Evolutionary conservation across 1,140 invertebrate species (phyloP).

Genomic region (Phocides pigmalion): DNA sequence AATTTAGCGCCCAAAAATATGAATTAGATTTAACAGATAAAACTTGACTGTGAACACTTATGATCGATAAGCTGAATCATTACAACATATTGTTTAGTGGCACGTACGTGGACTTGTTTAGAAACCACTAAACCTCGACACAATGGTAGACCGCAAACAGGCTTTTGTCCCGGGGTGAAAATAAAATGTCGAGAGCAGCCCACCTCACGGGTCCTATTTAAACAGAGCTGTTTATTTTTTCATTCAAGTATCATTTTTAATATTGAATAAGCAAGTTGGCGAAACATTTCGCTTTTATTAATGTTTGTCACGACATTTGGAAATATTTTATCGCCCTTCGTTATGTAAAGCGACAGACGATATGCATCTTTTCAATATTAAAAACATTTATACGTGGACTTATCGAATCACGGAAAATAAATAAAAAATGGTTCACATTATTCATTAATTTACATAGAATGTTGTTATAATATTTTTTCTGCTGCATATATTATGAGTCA

Average conservation of each 20-base stretch:
- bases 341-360: slow-evolving; percentile 1
- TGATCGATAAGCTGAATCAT: slow-evolving; percentile 36
- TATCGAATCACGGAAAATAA: too few relatives aligned
- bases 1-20: too few relatives aligned
- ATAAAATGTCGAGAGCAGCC: slow-evolving; percentile 66
- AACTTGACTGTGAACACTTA: slow-evolving; percentile 4
- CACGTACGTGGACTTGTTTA: slow-evolving; percentile 64
- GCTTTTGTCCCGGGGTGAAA: slow-evolving; percentile 56
- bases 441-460: too few relatives aligned
- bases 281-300: slow-evolving; percentile 20
- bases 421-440: too few relatives aligned
- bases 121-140: slow-evolving; percentile 60
- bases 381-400: too few relatives aligned
- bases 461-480: too few relatives aligned
- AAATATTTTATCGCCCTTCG: slow-evolving; percentile 13
- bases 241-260: slow-evolving; percentile 35
- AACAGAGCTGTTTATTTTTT: slow-evolving; percentile 51
- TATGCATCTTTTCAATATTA: not conserved
- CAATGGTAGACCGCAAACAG: slow-evolving; percentile 60
- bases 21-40: slow-evolving; percentile 11
- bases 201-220: slow-evolving; percentile 57
- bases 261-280: slow-evolving; percentile 19
- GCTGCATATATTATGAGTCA: not conserved
- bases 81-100: slow-evolving; percentile 43
- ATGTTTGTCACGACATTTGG: slow-evolving; percentile 24